Percentiles rank a stretch among this genome's conserved stretches.
Evolutionary conservation across 53 echinoderm and acorn worm genomes (phyloP).

Genomic region (Temnopleurus reevesii): DNA sequence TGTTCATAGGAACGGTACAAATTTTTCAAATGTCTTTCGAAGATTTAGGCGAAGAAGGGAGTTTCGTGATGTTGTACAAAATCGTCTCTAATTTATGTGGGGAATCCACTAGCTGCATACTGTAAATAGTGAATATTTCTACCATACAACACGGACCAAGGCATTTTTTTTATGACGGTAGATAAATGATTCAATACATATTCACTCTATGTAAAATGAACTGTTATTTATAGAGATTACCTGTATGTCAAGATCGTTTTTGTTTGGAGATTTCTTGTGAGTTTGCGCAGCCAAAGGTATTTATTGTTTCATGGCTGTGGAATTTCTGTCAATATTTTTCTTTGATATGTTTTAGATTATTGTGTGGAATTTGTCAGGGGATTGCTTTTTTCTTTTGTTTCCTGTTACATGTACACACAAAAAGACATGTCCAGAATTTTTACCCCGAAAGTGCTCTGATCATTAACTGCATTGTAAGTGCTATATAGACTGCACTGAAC

Average conservation of each 20-base stretch:
- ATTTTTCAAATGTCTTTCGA: conserved; percentile 22
- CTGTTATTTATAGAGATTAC: conserved; percentile 21
- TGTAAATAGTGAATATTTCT: conserved; percentile 49
- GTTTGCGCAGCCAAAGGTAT: too few species aligned
- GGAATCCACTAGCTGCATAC: background rate
- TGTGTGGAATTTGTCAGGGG: too few species aligned
- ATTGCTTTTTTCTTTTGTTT: too few species aligned
- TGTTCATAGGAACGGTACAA: background rate
- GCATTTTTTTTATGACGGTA: conserved; percentile 7
- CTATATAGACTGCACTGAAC: too few species aligned
- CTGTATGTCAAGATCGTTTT: too few species aligned
- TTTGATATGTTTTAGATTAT: background rate
- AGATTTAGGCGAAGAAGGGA: background rate
- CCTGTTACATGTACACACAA: too few species aligned
- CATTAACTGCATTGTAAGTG: too few species aligned
- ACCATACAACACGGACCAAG: conserved; percentile 21
- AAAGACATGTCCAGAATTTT: too few species aligned
- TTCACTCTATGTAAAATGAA: background rate
- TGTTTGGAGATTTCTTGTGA: background rate
- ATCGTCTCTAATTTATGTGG: conserved; percentile 33
- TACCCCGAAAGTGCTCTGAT: too few species aligned
- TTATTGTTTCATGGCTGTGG: too few species aligned
- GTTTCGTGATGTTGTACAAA: conserved; percentile 29
- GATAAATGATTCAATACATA: background rate
- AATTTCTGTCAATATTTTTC: background rate